phyloP scores from a whole-genome alignment of 2,797 vertebrate species.

The Buceros bicornis region DNA sequence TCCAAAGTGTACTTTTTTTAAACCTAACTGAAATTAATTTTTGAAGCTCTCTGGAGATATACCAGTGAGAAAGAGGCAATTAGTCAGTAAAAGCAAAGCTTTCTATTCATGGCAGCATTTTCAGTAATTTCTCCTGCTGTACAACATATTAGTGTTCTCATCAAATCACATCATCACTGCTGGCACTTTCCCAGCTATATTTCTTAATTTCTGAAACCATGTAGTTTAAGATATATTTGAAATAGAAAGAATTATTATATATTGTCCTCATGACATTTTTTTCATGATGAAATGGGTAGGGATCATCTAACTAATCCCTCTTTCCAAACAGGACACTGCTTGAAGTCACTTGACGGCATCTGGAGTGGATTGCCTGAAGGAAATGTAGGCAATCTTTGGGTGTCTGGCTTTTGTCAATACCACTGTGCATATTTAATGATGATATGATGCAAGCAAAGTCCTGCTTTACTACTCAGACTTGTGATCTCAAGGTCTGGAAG shows the following conservation, averaged over 20 bases:
- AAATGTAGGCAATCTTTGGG: neutral
- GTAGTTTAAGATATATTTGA: neutral
- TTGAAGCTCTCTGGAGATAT: neutral
- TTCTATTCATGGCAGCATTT: neutral
- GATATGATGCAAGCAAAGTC: neutral
- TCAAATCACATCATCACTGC: neutral
- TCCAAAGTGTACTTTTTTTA: neutral
- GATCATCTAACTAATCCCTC: neutral
- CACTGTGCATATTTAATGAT: slow-evolving; percentile 2
- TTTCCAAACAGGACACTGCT: neutral
- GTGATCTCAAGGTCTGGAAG: slow-evolving; percentile 1
- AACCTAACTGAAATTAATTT: neutral
- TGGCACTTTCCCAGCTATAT: neutral
- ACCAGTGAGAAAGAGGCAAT: neutral
- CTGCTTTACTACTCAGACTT: slow-evolving; percentile 7
- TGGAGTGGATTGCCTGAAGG: slow-evolving; percentile 19
- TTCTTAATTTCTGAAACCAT: neutral
- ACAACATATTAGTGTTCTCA: neutral
- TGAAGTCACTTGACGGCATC: slow-evolving; percentile 16
- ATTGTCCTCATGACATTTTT: neutral
- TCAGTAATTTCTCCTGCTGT: neutral
- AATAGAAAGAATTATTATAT: neutral
- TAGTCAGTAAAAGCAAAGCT: neutral
- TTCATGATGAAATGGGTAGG: neutral
- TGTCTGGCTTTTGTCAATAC: slow-evolving; percentile 36